Base-by-base conservation (phyloP, 2,113 vertebrate species). In the Dipodomys merriami region DNA sequence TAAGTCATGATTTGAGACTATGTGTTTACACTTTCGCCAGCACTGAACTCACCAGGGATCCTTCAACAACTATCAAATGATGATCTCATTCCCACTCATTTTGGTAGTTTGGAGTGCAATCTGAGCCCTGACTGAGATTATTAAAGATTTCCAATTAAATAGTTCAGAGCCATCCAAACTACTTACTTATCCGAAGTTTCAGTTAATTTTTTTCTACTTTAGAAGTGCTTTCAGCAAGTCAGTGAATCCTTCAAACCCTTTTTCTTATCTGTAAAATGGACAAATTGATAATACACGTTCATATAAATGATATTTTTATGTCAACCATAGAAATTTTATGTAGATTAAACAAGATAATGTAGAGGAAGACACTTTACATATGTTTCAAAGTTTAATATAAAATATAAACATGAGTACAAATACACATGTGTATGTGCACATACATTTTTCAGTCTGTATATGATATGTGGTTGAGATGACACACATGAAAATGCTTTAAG, bases 371-470 rank as follows among this genome's bases (percentile, higher is more conserved):
- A 76, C 20, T 83, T 57, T 57, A 67, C 18, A 86, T 64, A 81
- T 92, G 89, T 57, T 76, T 46, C 53, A 15, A 92, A 83, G 15
- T 86, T 83, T 64, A 79, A 84, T 30, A 10, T 57, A 13, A 72
- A 62, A 46, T 3, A 88, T 27, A 73, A 33, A 83, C 5, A 82
- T 74, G 13, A 82, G 15, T 33, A 30, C 25, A 20, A 30, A 9
- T 53, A 9, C 29, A 7, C 18, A 10, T 53, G 9, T 57, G 0
- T 57, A 35, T 68, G 1, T 46, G 23, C n/a, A 62, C 10, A 39
- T 23, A 73, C 68, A 3, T 83, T 46, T 39, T 88, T 49, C 39
- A 92, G 23, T 46, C 39, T 4, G n/a, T 35, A 1, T 74, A 3
- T 85, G 23, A 60, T 62, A 25, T 76, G 80, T 76, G 80, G 80